A percentile compares a stretch with the other conserved stretches of the same genome.
Conservation (phyloP, 1,140 invertebrate genomes). For the Conus ventricosus region DNA sequence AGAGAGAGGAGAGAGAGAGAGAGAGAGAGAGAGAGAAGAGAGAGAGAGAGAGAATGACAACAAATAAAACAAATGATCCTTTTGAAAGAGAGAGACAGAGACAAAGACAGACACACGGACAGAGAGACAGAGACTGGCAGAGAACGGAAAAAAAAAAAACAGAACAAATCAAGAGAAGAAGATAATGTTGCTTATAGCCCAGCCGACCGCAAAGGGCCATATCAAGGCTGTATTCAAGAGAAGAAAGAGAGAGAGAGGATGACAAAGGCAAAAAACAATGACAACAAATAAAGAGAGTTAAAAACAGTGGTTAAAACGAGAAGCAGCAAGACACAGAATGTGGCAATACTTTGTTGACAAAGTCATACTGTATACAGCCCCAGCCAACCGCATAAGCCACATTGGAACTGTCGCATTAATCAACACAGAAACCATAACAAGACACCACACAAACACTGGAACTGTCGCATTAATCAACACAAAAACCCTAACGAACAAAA, state of each 20-base stretch:
- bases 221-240: too few species aligned
- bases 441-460: not conserved
- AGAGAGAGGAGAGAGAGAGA: not conserved
- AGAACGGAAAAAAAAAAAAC: not conserved
- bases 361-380: too few species aligned
- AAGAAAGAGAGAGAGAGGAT: not conserved
- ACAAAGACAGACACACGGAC: not conserved
- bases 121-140: not conserved
- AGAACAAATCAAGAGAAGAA: too few species aligned
- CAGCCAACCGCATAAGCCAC: too few species aligned
- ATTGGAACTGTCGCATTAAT: not conserved
- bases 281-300: too few species aligned
- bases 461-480: not conserved
- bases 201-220: too few species aligned
- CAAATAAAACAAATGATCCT: not conserved
- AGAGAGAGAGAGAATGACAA: not conserved
- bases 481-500: not conserved
- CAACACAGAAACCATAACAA: too few species aligned
- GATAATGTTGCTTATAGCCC: too few species aligned
- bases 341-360: too few species aligned
- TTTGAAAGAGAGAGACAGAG: not conserved
- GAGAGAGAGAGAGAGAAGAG: not conserved
- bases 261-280: too few species aligned
- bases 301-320: too few species aligned
- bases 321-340: too few species aligned